These are phyloP conservation scores for Gallinago jamesoni DNA, from an alignment of 2,113 vertebrate species.

Conservation along the genomic window DNA sequence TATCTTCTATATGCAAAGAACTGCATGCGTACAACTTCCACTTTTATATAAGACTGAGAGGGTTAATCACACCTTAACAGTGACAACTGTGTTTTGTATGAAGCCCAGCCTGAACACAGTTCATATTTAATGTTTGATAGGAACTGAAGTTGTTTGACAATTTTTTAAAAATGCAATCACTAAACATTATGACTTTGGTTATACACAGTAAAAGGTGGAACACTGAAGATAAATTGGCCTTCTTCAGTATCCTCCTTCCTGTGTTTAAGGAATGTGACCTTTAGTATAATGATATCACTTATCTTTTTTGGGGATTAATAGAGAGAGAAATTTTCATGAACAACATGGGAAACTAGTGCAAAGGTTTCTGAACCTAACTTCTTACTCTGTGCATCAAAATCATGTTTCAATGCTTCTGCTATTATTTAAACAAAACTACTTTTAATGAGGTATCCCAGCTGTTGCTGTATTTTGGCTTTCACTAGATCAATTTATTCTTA, in stretches of 20 bases:
- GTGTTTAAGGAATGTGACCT: neutral
- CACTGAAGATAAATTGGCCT: neutral
- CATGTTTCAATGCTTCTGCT: neutral
- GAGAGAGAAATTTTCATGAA: neutral
- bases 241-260: neutral
- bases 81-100: neutral
- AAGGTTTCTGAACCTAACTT: neutral
- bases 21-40: neutral
- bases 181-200: neutral
- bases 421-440: neutral
- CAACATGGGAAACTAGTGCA: neutral
- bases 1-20: neutral
- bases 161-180: neutral
- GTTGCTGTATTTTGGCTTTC: neutral
- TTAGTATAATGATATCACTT: neutral
- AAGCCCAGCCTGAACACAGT: fast-evolving
- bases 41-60: neutral
- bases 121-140: neutral
- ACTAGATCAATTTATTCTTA: neutral
- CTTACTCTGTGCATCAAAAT: neutral
- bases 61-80: neutral
- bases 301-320: neutral
- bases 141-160: neutral
- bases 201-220: neutral
- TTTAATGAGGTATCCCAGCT: neutral